Conservation (phyloP, 2,888 invertebrate genomes). For the Itoplectis maculator region DNA sequence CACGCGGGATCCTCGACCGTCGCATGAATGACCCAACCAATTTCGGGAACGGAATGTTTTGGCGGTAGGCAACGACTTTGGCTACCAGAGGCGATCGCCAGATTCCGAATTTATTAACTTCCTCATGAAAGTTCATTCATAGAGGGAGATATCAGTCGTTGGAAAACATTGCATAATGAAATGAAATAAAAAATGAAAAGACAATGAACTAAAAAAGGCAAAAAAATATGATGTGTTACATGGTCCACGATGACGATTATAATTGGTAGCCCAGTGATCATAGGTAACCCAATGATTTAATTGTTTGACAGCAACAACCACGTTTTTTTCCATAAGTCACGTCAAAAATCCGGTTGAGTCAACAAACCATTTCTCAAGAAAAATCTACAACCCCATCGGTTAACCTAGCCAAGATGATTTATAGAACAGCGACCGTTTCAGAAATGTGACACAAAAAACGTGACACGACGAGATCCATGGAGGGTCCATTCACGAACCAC, state of each 20-base stretch:
- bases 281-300: not conserved
- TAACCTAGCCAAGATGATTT: constrained; percentile 12
- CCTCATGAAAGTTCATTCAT: constrained; percentile 22
- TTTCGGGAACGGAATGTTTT: constrained; percentile 78
- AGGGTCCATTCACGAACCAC: constrained; percentile 36
- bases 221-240: not conserved
- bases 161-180: not conserved
- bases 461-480: constrained; percentile 17
- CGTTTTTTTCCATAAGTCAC: not conserved
- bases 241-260: not conserved
- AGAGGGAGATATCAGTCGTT: constrained; percentile 12
- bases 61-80: constrained; percentile 68
- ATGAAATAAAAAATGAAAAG: too few relatives aligned
- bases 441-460: constrained; percentile 5
- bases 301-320: not conserved
- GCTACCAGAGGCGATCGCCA: constrained; percentile 1
- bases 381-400: not conserved
- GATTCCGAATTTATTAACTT: constrained; percentile 23
- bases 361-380: constrained; percentile 9
- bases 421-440: not conserved
- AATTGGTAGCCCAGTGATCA: not conserved
- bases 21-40: constrained; percentile 75
- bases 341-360: too few relatives aligned
- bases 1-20: too few relatives aligned
- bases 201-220: too few relatives aligned